These are phyloP conservation scores for Diloba caeruleocephala DNA, from an alignment of 2,888 invertebrate species.

Conservation along the genomic window DNA sequence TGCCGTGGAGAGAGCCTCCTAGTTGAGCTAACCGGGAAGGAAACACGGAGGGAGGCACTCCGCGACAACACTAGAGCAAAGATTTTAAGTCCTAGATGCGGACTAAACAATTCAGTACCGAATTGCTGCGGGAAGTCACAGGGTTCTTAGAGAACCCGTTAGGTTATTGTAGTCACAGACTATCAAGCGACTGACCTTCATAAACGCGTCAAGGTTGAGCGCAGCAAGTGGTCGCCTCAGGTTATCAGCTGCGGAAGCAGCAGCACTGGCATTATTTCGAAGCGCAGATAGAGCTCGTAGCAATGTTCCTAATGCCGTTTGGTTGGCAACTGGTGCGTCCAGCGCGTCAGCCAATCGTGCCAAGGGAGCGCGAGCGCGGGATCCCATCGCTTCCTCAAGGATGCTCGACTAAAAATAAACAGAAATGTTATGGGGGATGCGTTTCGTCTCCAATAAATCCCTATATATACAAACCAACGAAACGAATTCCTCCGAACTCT, in stretches of 20 bases:
- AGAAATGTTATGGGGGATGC: neutral
- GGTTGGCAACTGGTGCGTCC: slow-evolving; percentile 93
- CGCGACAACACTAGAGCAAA: too few species aligned
- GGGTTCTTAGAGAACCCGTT: too few species aligned
- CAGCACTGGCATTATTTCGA: slow-evolving; percentile 92
- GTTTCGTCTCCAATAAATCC: too few species aligned
- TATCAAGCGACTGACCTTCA: slow-evolving; percentile 77
- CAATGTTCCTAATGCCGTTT: slow-evolving; percentile 92
- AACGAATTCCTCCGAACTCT: too few species aligned
- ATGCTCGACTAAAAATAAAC: slow-evolving; percentile 90
- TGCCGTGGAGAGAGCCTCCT: too few species aligned
- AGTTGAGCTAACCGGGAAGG: too few species aligned
- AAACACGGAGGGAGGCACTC: too few species aligned
- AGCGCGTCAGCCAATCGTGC: slow-evolving; percentile 93
- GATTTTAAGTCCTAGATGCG: too few species aligned
- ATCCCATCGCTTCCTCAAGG: slow-evolving; percentile 92
- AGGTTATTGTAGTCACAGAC: too few species aligned
- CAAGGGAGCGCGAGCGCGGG: slow-evolving; percentile 92
- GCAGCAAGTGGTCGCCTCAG: slow-evolving; percentile 92
- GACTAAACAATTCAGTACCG: too few species aligned
- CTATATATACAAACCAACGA: too few species aligned
- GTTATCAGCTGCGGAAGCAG: slow-evolving; percentile 93
- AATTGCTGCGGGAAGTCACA: too few species aligned
- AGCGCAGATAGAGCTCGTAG: slow-evolving; percentile 92
- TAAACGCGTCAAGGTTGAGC: slow-evolving; percentile 90